A percentile compares a stretch with the other conserved stretches of the same genome.
Evolutionary conservation across 1,140 invertebrate genomes (phyloP).

Genomic region (Coenobita brevimanus): DNA sequence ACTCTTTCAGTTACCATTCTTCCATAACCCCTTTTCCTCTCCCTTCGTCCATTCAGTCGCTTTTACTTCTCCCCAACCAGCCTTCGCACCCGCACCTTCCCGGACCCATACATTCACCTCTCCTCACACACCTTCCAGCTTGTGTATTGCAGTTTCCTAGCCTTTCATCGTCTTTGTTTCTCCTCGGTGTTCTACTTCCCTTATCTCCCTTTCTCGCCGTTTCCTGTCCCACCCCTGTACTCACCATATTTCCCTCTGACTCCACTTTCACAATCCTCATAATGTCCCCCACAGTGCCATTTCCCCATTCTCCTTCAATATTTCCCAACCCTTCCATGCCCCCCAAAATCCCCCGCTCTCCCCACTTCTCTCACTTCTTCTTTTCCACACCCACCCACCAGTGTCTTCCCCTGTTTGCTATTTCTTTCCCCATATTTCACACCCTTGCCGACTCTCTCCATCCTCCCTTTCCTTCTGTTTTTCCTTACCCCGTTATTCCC

Average conservation of each 20-base stretch:
- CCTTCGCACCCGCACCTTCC: no score
- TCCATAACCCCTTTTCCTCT: not conserved
- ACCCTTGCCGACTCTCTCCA: not conserved
- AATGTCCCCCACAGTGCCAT: not conserved
- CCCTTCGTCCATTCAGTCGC: not conserved
- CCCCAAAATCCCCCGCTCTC: not conserved
- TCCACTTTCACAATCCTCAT: not conserved
- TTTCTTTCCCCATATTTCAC: not conserved
- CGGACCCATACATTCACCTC: no score
- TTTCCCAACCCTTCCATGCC: not conserved
- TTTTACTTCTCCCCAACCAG: no score
- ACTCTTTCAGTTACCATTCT: not conserved
- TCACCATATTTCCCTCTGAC: not conserved
- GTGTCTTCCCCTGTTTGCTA: not conserved
- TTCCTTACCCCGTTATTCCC: not conserved
- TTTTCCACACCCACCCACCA: not conserved
- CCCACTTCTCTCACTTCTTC: not conserved
- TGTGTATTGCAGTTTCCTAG: no score
- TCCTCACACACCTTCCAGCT: no score
- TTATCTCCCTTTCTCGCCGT: no score
- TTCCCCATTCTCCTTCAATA: not conserved
- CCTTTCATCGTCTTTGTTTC: no score
- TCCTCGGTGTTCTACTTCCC: no score
- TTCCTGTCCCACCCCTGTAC: not conserved
- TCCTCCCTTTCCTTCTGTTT: not conserved